Percentiles rank a stretch among this genome's conserved stretches.
Evolutionary conservation across 2,888 invertebrate genomes (phyloP).

Genomic region (Drosophila kanekoi): DNA sequence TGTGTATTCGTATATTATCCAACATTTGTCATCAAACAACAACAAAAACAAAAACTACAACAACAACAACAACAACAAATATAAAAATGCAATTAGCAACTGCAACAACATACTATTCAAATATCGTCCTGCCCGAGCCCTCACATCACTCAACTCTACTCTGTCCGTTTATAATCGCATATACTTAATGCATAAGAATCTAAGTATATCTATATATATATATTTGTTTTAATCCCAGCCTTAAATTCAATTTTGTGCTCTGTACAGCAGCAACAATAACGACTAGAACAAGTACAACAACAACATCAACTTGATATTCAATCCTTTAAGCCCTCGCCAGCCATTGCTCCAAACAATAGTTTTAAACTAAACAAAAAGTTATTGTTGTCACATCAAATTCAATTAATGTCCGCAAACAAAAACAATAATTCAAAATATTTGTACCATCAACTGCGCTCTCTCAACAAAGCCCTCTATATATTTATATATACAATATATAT

Average conservation of each 20-base stretch:
- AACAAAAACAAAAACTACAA: constrained; percentile 13
- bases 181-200: constrained; percentile 5
- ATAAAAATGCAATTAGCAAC: constrained; percentile 44
- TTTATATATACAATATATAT: not conserved
- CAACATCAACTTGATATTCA: constrained; percentile 25
- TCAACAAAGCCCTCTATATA: constrained; percentile 15
- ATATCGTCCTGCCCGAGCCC: constrained; percentile 79
- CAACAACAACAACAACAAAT: constrained; percentile 12
- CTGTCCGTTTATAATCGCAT: constrained; percentile 28
- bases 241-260: constrained; percentile 49
- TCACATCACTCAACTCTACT: constrained; percentile 65
- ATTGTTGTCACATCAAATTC: constrained; percentile 76
- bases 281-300: constrained; percentile 34
- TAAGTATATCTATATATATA: constrained; percentile 9
- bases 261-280: constrained; percentile 22
- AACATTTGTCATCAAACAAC: constrained; percentile 38
- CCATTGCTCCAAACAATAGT: constrained; percentile 61
- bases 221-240: constrained; percentile 35
- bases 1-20: constrained; percentile 22
- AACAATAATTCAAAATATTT: constrained; percentile 72
- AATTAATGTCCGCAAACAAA: constrained; percentile 69
- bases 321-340: constrained; percentile 61
- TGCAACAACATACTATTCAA: constrained; percentile 65
- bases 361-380: constrained; percentile 66
- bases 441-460: constrained; percentile 49